Evolutionary conservation across 2,797 vertebrate genomes (phyloP), one percentile per base, ranked within the genome.

Genomic region (Apogon talboti): DNA sequence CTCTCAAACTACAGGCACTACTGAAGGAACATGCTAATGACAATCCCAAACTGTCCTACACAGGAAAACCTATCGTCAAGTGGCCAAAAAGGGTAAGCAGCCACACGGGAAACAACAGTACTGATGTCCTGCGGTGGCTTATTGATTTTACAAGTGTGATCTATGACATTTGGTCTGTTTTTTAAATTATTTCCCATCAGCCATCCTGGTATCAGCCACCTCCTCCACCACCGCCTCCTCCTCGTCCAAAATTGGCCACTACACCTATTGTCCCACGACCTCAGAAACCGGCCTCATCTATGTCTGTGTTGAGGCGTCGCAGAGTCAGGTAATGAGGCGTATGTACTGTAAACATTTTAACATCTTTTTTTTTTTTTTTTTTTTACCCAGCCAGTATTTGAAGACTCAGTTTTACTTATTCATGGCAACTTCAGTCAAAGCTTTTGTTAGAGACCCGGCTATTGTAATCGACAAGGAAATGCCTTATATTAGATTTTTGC

Each of bases 1-100:
- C 42, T 28, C 50, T 7, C 7, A 30, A 48, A 50, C 6, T 24
- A 4, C 74, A 99, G 98, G 92, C 94, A 30, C 91, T 98, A 43
- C 92, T 99, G 53, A 96, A 97, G 81, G 96, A 98, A 71, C 96
- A 98, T 66, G 94, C 95, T 0, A 95, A 86, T 62, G 98, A 98
- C 19, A 92, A 89, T 85, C 94, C 96, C 70, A 96, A 97, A 86
- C 88, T 96, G 78, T 96, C 96, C 70, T 96, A 97, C 90, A 97
- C 95, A 46, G 97, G 96, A 68, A 90, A 93, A 71, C 96, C 98
- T 38, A 98, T 99, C 57, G 89, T 99, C 78, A 95, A 92, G 91
- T 99, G 97, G 98, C 96, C 97, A 38, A 97, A 95, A 85, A 96
- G 97, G 90, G 96, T 95, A 79, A 90, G 89, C 1, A 3, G 2